A percentile compares a stretch with the other conserved stretches of the same genome.
Evolutionary conservation across 1,140 invertebrate genomes (phyloP).

Genomic region (Bombus polaris): DNA sequence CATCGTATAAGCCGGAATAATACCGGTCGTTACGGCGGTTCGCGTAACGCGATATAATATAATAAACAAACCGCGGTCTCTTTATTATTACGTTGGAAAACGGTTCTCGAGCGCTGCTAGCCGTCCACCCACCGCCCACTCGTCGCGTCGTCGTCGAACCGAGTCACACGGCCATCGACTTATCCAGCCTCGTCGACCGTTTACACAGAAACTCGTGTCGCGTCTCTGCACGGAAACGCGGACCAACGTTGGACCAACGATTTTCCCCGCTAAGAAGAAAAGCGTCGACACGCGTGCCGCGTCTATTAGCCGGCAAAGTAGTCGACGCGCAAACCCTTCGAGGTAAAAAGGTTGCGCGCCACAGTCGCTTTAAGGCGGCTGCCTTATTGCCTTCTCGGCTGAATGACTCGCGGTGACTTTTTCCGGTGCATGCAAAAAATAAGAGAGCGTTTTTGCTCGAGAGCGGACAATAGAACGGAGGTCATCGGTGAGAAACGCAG

Average conservation of each 20-base stretch:
- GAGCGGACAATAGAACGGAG: conserved; percentile 72
- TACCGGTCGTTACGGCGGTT: conserved; percentile 24
- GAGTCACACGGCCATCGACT: neutral
- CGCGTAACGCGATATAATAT: conserved; percentile 38
- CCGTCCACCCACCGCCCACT: neutral
- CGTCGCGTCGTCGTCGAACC: too few relatives aligned
- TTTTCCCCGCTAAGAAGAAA: too few relatives aligned
- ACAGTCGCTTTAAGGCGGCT: too few relatives aligned
- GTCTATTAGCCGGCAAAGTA: too few relatives aligned
- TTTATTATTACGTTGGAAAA: conserved; percentile 28
- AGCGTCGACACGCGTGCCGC: too few relatives aligned
- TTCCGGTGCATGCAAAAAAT: conserved; percentile 70
- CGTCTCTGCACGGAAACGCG: too few relatives aligned
- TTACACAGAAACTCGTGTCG: too few relatives aligned
- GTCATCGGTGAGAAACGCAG: conserved; percentile 73
- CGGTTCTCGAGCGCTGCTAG: neutral
- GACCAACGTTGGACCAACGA: too few relatives aligned
- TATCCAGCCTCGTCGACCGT: too few relatives aligned
- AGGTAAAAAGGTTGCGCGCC: conserved; percentile 1
- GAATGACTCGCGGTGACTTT: conserved; percentile 55
- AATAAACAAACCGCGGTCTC: conserved; percentile 35
- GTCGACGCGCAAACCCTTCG: neutral
- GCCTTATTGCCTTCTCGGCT: conserved; percentile 27
- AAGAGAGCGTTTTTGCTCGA: conserved; percentile 77
- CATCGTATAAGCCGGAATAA: conserved; percentile 26